A percentile compares a stretch with the other conserved stretches of the same genome.
Evolutionary conservation across 2,797 vertebrate genomes (phyloP).

Genomic region (Sebastes itinus): DNA sequence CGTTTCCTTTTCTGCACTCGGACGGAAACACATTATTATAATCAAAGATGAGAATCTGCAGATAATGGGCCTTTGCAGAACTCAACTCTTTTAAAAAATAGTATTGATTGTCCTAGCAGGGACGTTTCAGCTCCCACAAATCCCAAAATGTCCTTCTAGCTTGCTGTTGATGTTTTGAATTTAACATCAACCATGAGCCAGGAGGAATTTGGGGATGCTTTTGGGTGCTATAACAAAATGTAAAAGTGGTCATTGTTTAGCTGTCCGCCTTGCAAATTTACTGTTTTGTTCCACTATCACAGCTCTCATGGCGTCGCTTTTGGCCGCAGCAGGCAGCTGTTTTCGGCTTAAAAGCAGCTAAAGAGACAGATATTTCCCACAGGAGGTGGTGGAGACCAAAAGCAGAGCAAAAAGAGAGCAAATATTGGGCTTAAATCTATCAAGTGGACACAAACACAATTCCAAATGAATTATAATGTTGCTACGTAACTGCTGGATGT

Average conservation of each 20-base stretch:
- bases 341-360: background rate
- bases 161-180: background rate
- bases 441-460: too few relatives aligned
- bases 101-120: background rate
- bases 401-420: background rate
- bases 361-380: background rate
- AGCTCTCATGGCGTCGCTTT: background rate
- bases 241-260: background rate
- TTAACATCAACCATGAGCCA: background rate
- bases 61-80: background rate
- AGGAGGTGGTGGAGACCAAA: background rate
- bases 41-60: background rate
- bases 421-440: background rate
- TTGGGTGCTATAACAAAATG: background rate
- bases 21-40: background rate
- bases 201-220: too few relatives aligned
- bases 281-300: background rate
- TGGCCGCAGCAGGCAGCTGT: background rate
- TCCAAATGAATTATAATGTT: too few relatives aligned
- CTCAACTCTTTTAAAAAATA: too few relatives aligned
- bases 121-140: background rate
- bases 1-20: background rate
- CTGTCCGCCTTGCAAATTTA: too few relatives aligned
- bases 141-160: background rate
- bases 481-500: too few relatives aligned